A percentile compares a stretch with the other conserved stretches of the same genome.
These are phyloP conservation scores for Menidia menidia DNA, from an alignment of 2,797 vertebrate genomes.

Conservation along the genomic window DNA sequence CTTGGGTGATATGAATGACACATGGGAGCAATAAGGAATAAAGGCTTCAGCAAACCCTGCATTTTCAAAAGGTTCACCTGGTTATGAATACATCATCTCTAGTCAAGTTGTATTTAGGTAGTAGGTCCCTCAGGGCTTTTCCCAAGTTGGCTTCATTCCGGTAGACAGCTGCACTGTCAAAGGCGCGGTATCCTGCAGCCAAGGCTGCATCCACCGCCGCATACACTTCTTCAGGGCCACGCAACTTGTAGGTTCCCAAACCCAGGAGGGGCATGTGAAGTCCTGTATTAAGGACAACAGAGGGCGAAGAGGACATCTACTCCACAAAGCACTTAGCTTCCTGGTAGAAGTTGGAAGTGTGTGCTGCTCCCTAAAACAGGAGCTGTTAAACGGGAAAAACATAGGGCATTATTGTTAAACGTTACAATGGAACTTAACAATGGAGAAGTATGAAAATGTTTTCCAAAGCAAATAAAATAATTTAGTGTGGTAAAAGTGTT, in stretches of 20 bases:
- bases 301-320: slow-evolving; percentile 34
- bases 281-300: slow-evolving; percentile 78
- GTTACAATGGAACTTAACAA: background rate
- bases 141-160: slow-evolving; percentile 83
- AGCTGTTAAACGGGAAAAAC: background rate
- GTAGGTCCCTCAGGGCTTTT: slow-evolving; percentile 74
- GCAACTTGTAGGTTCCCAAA: slow-evolving; percentile 84
- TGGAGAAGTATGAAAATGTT: background rate
- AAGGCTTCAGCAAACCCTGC: background rate
- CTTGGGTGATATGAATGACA: background rate
- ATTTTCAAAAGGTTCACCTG: slow-evolving; percentile 49
- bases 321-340: background rate
- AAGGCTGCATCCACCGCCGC: slow-evolving; percentile 81
- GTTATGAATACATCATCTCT: slow-evolving; percentile 85
- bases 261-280: slow-evolving; percentile 85
- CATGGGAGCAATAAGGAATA: background rate
- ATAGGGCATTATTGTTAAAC: background rate
- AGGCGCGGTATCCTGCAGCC: slow-evolving; percentile 83
- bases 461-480: background rate
- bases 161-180: slow-evolving; percentile 87
- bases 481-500: background rate
- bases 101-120: slow-evolving; percentile 80
- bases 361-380: background rate
- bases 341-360: background rate
- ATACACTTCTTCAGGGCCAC: slow-evolving; percentile 64